Evolutionary conservation across 2,888 invertebrate species (phyloP), one percentile per base, ranked within the genome.

Genomic region (Encarsia formosa): DNA sequence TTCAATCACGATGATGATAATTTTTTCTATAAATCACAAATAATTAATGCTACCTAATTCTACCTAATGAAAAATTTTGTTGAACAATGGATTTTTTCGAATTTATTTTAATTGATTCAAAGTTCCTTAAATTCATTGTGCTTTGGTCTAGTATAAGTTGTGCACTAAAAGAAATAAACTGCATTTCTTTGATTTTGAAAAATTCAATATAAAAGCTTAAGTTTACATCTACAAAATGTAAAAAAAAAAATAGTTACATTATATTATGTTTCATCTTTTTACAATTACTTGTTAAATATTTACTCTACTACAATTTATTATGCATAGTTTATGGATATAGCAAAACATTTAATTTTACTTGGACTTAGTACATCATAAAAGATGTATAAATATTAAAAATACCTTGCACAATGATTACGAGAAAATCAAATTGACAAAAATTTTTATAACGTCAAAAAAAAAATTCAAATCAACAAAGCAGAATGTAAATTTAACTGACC

Each of bases 371-470:
- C 15, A 34, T 16, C 31, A 15, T n/a, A 34, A 34, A 34, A 32
- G 15, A 34, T 8, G 34, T 18, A 34, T n/a, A 15, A 8, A 35
- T 37, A 34, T n/a, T 34, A 34, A 44, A 49, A 49, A 43, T 49
- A 32, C 35, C 49, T 52, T 49, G 35, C 52, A 47, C 44, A 49
- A 45, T 52, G 41, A 46, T 46, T 24, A 24, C 19, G 9, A 26
- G 19, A 32, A 29, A 52, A 38, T 29, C 20, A 20, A 13, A 49
- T 39, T 39, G 35, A 32, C 9, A 22, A 19, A 26, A 45, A 35
- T 43, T 35, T 44, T 43, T 11, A 32, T 52, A 56, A 57, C 53
- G 53, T 50, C 49, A 50, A 56, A 51, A 49, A 50, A 34, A 49
- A 52, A 48, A 16, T 53, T 51, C 48, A 48, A 54, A 56, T 44